phyloP scores from a whole-genome alignment of 2,797 vertebrate genomes.

The Trematomus bernacchii region DNA sequence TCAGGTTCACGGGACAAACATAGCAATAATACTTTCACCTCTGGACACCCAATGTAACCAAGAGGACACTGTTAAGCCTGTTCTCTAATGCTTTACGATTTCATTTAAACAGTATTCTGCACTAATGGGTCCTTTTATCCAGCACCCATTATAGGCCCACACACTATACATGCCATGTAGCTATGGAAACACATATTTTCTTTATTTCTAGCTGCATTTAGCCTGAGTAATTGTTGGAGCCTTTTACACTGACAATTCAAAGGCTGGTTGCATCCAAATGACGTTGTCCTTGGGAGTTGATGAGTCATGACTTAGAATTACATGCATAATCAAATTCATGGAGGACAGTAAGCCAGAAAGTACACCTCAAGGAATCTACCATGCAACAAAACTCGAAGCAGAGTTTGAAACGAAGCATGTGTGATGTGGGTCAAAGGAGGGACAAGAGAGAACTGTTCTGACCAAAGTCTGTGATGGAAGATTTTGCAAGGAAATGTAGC shows the following conservation, averaged over 20 bases:
- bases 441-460: conserved; percentile 7
- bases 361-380: background rate
- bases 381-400: background rate
- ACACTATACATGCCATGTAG: background rate
- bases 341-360: background rate
- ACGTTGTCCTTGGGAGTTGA: conserved; percentile 33
- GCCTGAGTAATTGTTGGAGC: background rate
- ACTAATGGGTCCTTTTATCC: conserved; percentile 2
- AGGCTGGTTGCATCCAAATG: conserved; percentile 17
- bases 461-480: conserved; percentile 7
- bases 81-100: background rate
- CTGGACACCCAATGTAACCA: background rate
- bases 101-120: background rate
- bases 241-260: conserved; percentile 8
- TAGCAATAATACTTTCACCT: background rate
- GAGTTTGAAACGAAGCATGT: background rate
- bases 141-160: background rate
- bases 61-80: background rate
- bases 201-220: background rate
- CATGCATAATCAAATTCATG: conserved; percentile 18
- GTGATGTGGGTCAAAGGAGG: conserved; percentile 13
- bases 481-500: conserved; percentile 12
- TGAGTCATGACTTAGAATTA: conserved; percentile 25
- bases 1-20: conserved; percentile 11
- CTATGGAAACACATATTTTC: background rate